Conservation (phyloP, 64 coral and sea anemone genomes). For the Anthopleura sola region DNA sequence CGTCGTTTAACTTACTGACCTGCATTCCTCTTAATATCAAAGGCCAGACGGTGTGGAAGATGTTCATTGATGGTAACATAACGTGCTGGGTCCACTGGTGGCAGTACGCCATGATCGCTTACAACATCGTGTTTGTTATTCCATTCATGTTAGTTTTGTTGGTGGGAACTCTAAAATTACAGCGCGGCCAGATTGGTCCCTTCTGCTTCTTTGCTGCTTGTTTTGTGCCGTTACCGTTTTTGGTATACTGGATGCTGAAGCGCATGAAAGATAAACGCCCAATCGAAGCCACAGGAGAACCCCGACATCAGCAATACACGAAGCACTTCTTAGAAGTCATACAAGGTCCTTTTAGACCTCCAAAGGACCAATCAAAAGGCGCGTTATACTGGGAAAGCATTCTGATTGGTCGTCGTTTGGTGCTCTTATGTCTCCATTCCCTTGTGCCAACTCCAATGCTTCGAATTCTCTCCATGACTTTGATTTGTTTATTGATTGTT, state of each 20-base stretch:
- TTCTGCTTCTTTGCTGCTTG: conserved; percentile 52
- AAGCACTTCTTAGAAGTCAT: conserved; percentile 36
- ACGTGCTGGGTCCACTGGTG: conserved; percentile 65
- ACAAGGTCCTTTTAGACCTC: conserved; percentile 46
- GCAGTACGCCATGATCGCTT: conserved; percentile 60
- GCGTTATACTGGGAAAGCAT: conserved; percentile 80
- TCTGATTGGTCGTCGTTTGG: conserved; percentile 67
- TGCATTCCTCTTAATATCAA: conserved; percentile 31
- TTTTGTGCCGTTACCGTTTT: conserved; percentile 58
- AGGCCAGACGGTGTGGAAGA: not conserved
- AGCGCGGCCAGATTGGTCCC: conserved; percentile 12
- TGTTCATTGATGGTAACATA: conserved; percentile 65
- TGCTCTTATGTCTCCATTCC: conserved; percentile 47
- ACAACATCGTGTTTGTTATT: conserved; percentile 47
- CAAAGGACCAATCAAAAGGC: conserved; percentile 17
- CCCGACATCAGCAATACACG: not conserved
- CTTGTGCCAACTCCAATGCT: conserved; percentile 46
- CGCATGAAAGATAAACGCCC: not conserved
- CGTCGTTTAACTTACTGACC: conserved; percentile 52
- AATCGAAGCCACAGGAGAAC: not conserved
- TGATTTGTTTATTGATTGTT: conserved; percentile 27
- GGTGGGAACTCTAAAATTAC: conserved; percentile 33
- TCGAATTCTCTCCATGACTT: conserved; percentile 35
- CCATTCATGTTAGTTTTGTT: conserved; percentile 67
- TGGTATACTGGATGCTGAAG: conserved; percentile 55